A percentile compares a stretch with the other conserved stretches of the same genome.
Conservation (phyloP, 2,113 vertebrate species). For the Misgurnus anguillicaudatus region DNA sequence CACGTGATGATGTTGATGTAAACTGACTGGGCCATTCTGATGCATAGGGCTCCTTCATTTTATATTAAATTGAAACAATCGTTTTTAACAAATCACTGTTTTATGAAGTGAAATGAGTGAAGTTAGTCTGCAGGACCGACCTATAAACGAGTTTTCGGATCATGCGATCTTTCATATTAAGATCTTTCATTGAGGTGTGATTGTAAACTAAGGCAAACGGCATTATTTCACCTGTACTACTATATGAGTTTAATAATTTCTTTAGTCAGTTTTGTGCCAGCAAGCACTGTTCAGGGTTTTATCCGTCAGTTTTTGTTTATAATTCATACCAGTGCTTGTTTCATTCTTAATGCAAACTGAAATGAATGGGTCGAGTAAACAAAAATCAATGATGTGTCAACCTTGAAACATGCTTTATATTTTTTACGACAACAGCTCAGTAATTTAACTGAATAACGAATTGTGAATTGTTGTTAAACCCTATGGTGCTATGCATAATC, state of each 20-base stretch:
- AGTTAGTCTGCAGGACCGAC: not conserved
- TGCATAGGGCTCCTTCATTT: not conserved
- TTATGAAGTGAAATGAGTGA: not conserved
- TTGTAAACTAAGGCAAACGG: conserved; percentile 24
- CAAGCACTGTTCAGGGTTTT: conserved; percentile 25
- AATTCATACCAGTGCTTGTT: conserved; percentile 5
- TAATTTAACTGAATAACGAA: not conserved
- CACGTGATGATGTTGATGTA: not conserved
- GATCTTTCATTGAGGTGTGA: conserved; percentile 22
- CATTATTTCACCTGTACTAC: conserved; percentile 10
- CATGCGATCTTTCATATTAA: conserved; percentile 29
- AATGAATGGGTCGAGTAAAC: not conserved
- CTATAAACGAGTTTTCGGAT: conserved; percentile 12
- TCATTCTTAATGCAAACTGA: not conserved
- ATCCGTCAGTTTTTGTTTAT: conserved; percentile 6
- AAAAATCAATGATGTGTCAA: not conserved
- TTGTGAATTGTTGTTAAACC: conserved; percentile 37
- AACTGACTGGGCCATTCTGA: not conserved
- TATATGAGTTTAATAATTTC: conserved; percentile 7
- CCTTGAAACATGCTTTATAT: not conserved
- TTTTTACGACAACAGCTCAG: no score
- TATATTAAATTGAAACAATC: not conserved
- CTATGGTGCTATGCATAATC: conserved; percentile 58
- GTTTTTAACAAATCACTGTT: no score
- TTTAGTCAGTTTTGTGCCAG: not conserved